A percentile compares a stretch with the other conserved stretches of the same genome.
Evolutionary conservation across 2,797 vertebrate species (phyloP).

Genomic region (Bufotes viridis): DNA sequence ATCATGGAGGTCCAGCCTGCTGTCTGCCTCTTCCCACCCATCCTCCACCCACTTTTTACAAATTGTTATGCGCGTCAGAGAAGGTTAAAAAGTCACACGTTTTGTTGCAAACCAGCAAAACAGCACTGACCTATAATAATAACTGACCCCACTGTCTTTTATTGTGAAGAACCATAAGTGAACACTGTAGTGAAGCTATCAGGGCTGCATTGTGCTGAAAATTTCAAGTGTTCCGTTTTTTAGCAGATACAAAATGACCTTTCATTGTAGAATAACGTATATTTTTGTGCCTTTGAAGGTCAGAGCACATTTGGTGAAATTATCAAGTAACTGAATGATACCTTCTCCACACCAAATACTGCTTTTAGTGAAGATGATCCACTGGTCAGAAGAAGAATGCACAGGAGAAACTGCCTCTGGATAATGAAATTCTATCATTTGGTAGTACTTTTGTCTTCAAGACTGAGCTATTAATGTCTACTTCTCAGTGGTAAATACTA

Average conservation of each 20-base stretch:
- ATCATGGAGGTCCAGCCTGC: no score
- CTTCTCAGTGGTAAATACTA: conserved; percentile 12
- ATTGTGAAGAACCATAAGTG: background rate
- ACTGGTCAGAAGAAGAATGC: conserved; percentile 28
- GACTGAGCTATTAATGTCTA: conserved; percentile 20
- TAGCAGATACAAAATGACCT: conserved; percentile 18
- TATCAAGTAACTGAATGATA: conserved; percentile 12
- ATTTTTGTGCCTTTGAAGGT: conserved; percentile 20
- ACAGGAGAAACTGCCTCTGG: conserved; percentile 37
- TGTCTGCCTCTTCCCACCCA: no score
- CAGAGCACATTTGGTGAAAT: conserved; percentile 12
- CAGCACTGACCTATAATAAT: no score
- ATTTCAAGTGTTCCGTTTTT: background rate
- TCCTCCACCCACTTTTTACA: no score
- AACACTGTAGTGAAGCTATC: background rate
- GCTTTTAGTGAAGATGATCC: conserved; percentile 11
- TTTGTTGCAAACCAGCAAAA: no score
- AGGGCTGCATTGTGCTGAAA: background rate
- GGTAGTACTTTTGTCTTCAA: conserved; percentile 31
- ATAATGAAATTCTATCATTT: conserved; percentile 13
- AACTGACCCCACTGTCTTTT: no score
- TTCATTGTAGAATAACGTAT: background rate
- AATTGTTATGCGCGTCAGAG: no score
- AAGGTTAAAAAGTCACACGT: no score
- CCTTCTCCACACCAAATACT: background rate